Evolutionary conservation across 1,140 invertebrate genomes (phyloP), one percentile per base, ranked within the genome.

Genomic region (Orius insidiosus): DNA sequence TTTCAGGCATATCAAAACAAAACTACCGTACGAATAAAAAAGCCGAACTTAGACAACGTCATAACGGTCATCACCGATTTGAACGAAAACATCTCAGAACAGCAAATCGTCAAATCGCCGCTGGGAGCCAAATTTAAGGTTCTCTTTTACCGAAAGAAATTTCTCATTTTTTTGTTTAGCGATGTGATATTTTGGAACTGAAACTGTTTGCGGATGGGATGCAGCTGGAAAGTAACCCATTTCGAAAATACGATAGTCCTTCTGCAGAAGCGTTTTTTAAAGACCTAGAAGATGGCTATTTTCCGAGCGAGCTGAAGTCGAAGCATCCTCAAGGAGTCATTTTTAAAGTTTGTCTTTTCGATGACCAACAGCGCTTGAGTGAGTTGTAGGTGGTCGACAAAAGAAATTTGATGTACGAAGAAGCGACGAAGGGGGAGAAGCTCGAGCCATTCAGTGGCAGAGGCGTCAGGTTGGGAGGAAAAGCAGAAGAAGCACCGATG

Each of bases 251-350:
- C 24, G 32, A 40, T 35, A 18, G 39, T 9, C 15, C 37, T 13
- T 48, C 34, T 11, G 40, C 35, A 16, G 8, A 42, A 13, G 31
- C 33, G 13, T 48, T 48, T 30, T 48, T 48, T 40, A 1, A 9
- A 10, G 47, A 48, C 37, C 18, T 48, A 6, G 47, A 43, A 44
- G 47, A 48, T 36, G 47, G 47, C 9, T 48, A 48, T 36, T 48
- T 42, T 43, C 47, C 47, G 2, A 43, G 31, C 13, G 47, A 48
- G 34, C 31, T 48, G 13, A 48, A 43, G 36, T 33, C 14, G 10
- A 13, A 9, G 3, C 40, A 48, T 32, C 47, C 47, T 7, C 39
- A 48, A 14, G 40, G 47, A 7, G 47, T 48, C 7, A 36, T 48
- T 11, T 48, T 48, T 14, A 48, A 39, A 41, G 47, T 48, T 16